Evolutionary conservation across 2,888 invertebrate genomes (phyloP).

Genomic region (Plebejus melissa): DNA sequence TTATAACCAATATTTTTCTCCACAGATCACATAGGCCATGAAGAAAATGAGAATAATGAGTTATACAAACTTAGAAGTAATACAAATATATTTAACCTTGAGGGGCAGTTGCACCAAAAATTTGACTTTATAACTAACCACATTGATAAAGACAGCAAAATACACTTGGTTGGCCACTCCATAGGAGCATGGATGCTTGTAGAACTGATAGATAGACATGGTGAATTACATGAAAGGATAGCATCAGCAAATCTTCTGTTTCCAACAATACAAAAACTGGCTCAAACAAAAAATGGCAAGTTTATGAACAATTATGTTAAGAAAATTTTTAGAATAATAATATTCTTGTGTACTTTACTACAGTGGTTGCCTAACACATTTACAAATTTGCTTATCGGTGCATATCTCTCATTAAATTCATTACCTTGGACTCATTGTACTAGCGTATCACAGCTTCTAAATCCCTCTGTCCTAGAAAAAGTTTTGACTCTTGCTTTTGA

Average conservation of each 20-base stretch:
- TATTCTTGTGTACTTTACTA: slow-evolving; percentile 64
- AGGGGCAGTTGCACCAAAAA: slow-evolving; percentile 90
- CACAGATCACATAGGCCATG: slow-evolving; percentile 86
- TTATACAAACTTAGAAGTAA: slow-evolving; percentile 73
- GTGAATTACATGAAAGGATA: slow-evolving; percentile 74
- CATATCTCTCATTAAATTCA: slow-evolving; percentile 75
- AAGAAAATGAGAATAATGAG: slow-evolving; percentile 63
- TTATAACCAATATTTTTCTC: background rate
- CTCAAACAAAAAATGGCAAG: slow-evolving; percentile 85
- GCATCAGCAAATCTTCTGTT: slow-evolving; percentile 87
- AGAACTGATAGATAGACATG: slow-evolving; percentile 82
- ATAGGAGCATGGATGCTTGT: slow-evolving; percentile 92
- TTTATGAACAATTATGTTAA: slow-evolving; percentile 81
- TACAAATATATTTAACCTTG: slow-evolving; percentile 83
- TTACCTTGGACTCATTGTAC: slow-evolving; percentile 72
- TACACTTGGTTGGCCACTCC: slow-evolving; percentile 94
- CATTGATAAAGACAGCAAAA: slow-evolving; percentile 83
- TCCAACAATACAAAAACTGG: slow-evolving; percentile 93
- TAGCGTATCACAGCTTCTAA: slow-evolving; percentile 76
- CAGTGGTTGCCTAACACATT: slow-evolving; percentile 74
- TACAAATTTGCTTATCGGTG: slow-evolving; percentile 67
- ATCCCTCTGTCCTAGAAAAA: slow-evolving; percentile 80
- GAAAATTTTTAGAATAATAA: slow-evolving; percentile 47
- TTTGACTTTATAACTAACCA: slow-evolving; percentile 85
- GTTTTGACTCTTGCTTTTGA: slow-evolving; percentile 85